These are phyloP conservation scores for Neotoma lepida DNA, from an alignment of 2,113 vertebrate genomes.

Conservation along the genomic window DNA sequence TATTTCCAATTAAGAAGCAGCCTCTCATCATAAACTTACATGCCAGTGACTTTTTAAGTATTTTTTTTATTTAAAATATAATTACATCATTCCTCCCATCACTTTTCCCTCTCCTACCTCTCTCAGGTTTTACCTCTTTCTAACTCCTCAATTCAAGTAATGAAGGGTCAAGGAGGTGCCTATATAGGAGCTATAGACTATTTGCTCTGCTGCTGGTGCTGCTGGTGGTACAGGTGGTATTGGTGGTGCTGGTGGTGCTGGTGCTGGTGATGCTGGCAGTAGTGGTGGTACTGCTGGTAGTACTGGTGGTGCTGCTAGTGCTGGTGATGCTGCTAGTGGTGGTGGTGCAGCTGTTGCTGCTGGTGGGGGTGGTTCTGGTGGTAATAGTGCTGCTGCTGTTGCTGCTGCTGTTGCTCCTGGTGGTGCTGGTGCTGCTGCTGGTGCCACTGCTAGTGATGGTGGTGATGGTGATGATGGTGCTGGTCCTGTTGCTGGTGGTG, in stretches of 20 bases:
- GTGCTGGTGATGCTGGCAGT: no score
- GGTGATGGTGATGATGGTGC: no score
- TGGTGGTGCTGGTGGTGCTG: background rate
- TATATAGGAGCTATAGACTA: background rate
- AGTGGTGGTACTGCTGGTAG: no score
- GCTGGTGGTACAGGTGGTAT: background rate
- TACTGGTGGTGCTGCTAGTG: no score
- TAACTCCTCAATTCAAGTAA: background rate
- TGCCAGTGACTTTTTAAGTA: background rate
- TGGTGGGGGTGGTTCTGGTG: no score
- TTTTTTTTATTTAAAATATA: background rate
- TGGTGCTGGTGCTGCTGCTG: no score
- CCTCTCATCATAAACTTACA: background rate
- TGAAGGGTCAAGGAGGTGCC: background rate
- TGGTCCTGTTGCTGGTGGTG: no score
- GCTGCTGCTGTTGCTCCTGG: no score
- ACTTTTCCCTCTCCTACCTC: background rate
- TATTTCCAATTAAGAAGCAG: conserved; percentile 18
- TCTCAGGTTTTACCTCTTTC: background rate
- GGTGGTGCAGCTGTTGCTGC: no score
- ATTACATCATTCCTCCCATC: background rate
- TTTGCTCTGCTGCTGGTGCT: background rate
- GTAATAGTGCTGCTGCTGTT: no score
- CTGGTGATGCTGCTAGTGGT: no score
- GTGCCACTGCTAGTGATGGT: no score